Percentiles rank a stretch among this genome's conserved stretches.
Conservation (phyloP, 2,888 invertebrate species). For the Drosophila acutilabella region DNA sequence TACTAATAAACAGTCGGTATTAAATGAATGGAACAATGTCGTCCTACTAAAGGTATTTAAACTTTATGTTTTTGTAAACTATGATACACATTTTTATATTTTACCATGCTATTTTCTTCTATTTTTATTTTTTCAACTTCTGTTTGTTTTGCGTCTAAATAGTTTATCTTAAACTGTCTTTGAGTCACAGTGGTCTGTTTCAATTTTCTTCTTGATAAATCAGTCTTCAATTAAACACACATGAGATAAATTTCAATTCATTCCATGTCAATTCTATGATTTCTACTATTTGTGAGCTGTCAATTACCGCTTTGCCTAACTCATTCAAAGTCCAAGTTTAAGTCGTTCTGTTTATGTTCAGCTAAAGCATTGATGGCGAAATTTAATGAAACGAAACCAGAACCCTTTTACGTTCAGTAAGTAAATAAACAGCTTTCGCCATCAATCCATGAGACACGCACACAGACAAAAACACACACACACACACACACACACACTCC, state of each 20-base stretch:
- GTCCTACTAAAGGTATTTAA: too few relatives aligned
- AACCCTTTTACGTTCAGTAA: conserved; percentile 62
- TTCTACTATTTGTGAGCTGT: conserved; percentile 24
- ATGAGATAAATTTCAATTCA: too few relatives aligned
- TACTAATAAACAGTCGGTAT: too few relatives aligned
- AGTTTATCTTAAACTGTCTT: too few relatives aligned
- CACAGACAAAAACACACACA: conserved; percentile 1
- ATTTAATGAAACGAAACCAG: conserved; percentile 68
- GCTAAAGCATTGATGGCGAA: conserved; percentile 30
- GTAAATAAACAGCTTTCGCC: conserved; percentile 58
- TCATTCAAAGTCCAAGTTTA: conserved; percentile 6
- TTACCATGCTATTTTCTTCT: too few relatives aligned
- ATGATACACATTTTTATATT: too few relatives aligned
- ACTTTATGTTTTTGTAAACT: too few relatives aligned
- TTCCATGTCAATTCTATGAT: neutral
- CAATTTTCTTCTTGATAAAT: neutral
- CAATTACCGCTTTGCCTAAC: conserved; percentile 23
- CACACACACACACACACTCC: neutral
- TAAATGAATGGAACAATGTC: too few relatives aligned
- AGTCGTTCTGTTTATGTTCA: conserved; percentile 36
- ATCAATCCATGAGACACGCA: conserved; percentile 35
- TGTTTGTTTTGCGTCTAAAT: too few relatives aligned
- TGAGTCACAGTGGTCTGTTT: too few relatives aligned
- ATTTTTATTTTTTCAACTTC: too few relatives aligned
- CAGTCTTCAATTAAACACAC: neutral